Percentiles rank a stretch among this genome's conserved stretches.
phyloP scores from a whole-genome alignment of 2,888 invertebrate genomes.

The Machimus atricapillus region DNA sequence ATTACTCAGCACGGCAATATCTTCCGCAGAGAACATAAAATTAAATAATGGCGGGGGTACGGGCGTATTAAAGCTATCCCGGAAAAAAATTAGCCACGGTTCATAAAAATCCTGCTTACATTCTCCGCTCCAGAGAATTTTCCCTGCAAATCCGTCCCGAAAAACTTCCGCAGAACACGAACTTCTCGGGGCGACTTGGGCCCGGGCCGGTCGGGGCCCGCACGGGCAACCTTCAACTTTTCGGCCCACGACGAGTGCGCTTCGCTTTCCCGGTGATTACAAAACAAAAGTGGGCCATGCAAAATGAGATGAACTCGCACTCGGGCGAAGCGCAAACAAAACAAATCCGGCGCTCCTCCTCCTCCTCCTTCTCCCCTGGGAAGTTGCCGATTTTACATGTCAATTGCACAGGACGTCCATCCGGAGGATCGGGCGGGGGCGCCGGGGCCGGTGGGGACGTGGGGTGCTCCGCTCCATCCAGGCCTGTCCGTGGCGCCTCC shows the following conservation, averaged over 20 bases:
- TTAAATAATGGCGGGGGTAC: not conserved
- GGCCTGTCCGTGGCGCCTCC: not conserved
- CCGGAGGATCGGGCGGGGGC: not conserved
- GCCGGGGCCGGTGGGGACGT: not conserved
- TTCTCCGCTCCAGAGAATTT: not conserved
- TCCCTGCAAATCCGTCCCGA: not conserved
- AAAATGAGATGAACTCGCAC: not conserved
- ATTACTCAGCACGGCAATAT: not conserved
- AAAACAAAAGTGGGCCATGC: not conserved
- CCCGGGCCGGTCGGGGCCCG: not conserved
- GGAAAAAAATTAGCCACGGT: slow-evolving; percentile 19
- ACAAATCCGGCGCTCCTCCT: not conserved
- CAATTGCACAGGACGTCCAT: not conserved
- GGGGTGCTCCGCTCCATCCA: not conserved
- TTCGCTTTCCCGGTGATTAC: not conserved
- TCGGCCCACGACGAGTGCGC: not conserved
- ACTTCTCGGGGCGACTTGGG: not conserved
- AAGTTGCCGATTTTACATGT: not conserved
- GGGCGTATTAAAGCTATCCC: not conserved
- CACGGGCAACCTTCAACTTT: slow-evolving; percentile 4
- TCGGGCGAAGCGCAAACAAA: not conserved
- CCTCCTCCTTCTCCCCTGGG: not conserved
- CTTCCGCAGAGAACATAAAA: not conserved
- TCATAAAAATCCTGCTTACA: slow-evolving; percentile 12
- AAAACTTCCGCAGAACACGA: not conserved